These are phyloP conservation scores for Callocephalon fimbriatum DNA, from an alignment of 2,113 vertebrate genomes.

Conservation along the genomic window DNA sequence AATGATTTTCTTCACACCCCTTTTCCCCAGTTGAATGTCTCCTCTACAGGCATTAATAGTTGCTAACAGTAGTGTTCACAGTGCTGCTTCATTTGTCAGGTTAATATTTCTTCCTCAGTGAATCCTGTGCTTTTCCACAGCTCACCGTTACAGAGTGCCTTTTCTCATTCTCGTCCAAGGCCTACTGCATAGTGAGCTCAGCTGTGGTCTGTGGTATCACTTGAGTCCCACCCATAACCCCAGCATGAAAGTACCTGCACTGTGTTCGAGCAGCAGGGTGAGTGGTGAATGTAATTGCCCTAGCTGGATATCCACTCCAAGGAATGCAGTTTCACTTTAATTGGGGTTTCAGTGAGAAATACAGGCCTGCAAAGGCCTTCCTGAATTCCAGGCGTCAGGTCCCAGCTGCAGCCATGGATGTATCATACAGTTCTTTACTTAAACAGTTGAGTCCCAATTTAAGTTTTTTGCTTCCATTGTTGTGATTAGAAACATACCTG, in stretches of 20 bases:
- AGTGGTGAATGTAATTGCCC: neutral
- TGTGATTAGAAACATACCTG: neutral
- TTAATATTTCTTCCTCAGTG: slow-evolving; percentile 14
- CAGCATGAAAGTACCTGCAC: neutral
- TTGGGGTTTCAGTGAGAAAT: neutral
- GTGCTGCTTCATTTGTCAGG: slow-evolving; percentile 37
- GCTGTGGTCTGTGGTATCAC: neutral
- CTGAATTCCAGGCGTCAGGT: neutral
- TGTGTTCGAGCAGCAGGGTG: neutral
- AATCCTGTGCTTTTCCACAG: neutral
- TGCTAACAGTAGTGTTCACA: neutral
- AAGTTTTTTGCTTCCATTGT: neutral
- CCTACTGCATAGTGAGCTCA: neutral
- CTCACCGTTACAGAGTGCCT: neutral
- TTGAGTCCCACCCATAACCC: neutral
- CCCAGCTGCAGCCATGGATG: neutral
- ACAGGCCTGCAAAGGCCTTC: neutral
- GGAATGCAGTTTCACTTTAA: neutral
- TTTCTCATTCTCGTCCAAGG: neutral
- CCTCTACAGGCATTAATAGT: neutral
- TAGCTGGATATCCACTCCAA: neutral
- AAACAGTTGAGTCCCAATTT: neutral
- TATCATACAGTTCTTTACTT: neutral
- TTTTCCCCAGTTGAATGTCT: slow-evolving; percentile 21
- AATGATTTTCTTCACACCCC: slow-evolving; percentile 36